Percentiles rank a stretch among this genome's conserved stretches.
phyloP scores from a whole-genome alignment of 1,140 invertebrate species.

The Cydia pomonella region DNA sequence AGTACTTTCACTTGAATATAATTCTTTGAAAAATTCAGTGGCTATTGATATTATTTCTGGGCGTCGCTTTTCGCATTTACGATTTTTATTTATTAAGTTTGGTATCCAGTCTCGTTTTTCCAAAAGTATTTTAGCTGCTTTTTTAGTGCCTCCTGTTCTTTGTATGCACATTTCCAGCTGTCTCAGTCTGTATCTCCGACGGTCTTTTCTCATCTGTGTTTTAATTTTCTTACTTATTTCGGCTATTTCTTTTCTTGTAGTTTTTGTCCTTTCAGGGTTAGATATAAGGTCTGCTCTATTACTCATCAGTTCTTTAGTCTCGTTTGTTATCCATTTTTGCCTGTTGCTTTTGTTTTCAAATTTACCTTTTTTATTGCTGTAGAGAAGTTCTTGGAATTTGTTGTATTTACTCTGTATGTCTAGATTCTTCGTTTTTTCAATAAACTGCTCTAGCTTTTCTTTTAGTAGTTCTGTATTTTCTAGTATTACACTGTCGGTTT shows the following conservation, averaged over 20 bases:
- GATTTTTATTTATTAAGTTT: conserved; percentile 37
- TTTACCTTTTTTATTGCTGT: not conserved
- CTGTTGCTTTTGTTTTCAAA: not conserved
- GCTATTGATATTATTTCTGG: not conserved
- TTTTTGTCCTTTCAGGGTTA: not conserved
- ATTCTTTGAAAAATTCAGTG: not conserved
- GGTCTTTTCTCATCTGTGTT: conserved; percentile 42
- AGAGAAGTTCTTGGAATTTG: not conserved
- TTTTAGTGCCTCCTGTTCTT: conserved; percentile 41
- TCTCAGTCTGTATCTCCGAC: conserved; percentile 36
- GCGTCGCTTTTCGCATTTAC: not conserved
- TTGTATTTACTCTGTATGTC: not conserved
- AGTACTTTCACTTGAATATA: not conserved
- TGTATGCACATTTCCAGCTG: conserved; percentile 39
- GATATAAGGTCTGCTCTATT: not conserved
- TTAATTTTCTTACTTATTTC: conserved; percentile 42
- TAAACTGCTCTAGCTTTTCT: not conserved
- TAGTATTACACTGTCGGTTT: conserved; percentile 32
- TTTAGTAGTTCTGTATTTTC: conserved; percentile 1
- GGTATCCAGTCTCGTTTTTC: conserved; percentile 44
- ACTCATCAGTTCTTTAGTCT: not conserved
- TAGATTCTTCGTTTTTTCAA: not conserved
- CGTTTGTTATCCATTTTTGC: not conserved
- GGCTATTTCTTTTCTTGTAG: conserved; percentile 34
- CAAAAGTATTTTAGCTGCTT: conserved; percentile 41